These are phyloP conservation scores for Tethya wilhelma DNA, from an alignment of 37 sponge, comb jelly and placozoan species.

Conservation along the genomic window DNA sequence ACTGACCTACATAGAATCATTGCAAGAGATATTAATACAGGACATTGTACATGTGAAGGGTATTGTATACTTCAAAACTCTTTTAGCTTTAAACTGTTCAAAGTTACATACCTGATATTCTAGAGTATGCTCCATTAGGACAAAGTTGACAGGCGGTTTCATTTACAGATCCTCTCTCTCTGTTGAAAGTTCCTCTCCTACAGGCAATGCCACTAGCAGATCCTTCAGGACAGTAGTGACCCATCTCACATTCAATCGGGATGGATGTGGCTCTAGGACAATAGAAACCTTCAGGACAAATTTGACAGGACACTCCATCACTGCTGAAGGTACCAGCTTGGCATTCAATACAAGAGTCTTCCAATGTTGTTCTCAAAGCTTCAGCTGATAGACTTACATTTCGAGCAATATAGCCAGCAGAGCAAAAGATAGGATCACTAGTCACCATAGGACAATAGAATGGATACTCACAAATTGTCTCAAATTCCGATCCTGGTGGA, in stretches of 20 bases:
- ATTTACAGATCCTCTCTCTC: not conserved
- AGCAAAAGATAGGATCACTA: not conserved
- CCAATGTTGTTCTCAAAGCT: not conserved
- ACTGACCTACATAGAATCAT: no score
- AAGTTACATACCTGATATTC: no score
- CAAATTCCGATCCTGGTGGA: not conserved
- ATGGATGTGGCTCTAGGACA: not conserved
- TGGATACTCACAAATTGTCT: conserved; percentile 6
- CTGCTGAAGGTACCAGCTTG: not conserved
- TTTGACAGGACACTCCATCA: not conserved
- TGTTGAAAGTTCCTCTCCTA: not conserved
- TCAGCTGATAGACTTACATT: not conserved
- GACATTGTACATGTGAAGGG: no score
- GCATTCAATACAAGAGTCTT: not conserved
- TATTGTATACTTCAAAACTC: no score
- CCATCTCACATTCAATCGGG: not conserved
- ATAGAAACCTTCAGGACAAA: not conserved
- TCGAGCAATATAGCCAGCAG: not conserved
- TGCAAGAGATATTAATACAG: no score
- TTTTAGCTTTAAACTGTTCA: no score
- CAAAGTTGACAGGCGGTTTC: not conserved
- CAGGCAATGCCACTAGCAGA: not conserved
- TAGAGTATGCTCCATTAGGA: no score
- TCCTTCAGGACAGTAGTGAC: conserved; percentile 1
- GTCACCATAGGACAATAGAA: not conserved